Conservation (phyloP, 2,797 vertebrate species). For the Prionace glauca region DNA sequence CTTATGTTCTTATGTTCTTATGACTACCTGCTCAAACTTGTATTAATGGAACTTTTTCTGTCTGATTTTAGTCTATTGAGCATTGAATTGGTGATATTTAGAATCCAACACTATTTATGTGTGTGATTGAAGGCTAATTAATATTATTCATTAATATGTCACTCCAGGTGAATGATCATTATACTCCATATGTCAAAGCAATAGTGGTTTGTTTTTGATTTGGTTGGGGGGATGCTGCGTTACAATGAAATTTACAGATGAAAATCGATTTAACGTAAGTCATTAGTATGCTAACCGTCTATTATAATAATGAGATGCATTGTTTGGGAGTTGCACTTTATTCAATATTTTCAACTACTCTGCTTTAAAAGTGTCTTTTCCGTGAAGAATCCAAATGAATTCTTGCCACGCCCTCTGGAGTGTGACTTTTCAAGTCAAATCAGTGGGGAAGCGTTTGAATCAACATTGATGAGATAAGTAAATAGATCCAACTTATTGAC, state of each 20-base stretch:
- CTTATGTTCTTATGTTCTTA: too few relatives aligned
- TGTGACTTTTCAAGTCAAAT: not conserved
- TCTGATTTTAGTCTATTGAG: not conserved
- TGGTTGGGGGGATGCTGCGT: not conserved
- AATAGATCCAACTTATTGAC: not conserved
- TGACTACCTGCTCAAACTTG: not conserved
- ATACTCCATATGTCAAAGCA: not conserved
- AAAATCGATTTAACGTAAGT: not conserved
- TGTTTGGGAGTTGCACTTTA: not conserved
- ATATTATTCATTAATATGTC: not conserved
- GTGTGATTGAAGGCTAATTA: not conserved
- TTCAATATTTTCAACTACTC: not conserved
- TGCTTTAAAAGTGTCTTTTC: not conserved
- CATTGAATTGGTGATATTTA: not conserved
- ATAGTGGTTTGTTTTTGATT: not conserved
- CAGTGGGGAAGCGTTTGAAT: not conserved
- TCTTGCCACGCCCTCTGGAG: not conserved
- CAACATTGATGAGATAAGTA: not conserved
- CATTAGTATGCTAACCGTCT: not conserved
- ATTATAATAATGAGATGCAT: not conserved
- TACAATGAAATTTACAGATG: not conserved
- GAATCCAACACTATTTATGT: not conserved
- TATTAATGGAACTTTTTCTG: not conserved
- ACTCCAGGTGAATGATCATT: conserved; percentile 5
- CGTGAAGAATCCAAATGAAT: not conserved